Conservation (phyloP, 2,888 invertebrate genomes). For the Drosophila meridiana region DNA sequence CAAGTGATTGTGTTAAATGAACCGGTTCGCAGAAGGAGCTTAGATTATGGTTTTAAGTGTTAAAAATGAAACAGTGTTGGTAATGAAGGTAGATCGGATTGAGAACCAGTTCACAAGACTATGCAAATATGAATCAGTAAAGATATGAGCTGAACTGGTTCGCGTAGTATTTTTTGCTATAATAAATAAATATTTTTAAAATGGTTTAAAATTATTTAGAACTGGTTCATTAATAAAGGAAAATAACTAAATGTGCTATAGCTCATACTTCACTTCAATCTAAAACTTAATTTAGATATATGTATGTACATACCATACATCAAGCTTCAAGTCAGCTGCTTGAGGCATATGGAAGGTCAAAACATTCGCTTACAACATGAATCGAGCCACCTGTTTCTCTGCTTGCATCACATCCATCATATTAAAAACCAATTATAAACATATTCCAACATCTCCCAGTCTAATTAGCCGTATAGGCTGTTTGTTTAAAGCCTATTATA, state of each 20-base stretch:
- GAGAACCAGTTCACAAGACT: not conserved
- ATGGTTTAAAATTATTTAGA: too few relatives aligned
- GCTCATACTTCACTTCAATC: not conserved
- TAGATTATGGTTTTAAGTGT: not conserved
- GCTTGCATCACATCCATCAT: not conserved
- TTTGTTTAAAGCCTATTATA: constrained; percentile 28
- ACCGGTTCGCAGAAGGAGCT: not conserved
- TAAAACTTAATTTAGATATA: not conserved
- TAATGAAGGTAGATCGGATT: not conserved
- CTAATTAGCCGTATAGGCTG: constrained; percentile 9
- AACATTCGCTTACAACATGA: not conserved
- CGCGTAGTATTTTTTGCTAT: too few relatives aligned
- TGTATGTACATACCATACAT: not conserved
- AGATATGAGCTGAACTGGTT: not conserved
- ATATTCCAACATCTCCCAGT: not conserved
- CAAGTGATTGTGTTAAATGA: not conserved
- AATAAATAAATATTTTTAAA: too few relatives aligned
- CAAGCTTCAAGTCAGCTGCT: not conserved
- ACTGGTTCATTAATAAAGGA: not conserved
- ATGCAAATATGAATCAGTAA: not conserved
- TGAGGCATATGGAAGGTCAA: too few relatives aligned
- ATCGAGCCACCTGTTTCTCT: not conserved
- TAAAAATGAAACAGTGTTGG: not conserved
- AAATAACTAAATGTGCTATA: not conserved
- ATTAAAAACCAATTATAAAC: constrained; percentile 2